phyloP scores from a whole-genome alignment of 1,140 invertebrate species.

The Coelopa frigida region DNA sequence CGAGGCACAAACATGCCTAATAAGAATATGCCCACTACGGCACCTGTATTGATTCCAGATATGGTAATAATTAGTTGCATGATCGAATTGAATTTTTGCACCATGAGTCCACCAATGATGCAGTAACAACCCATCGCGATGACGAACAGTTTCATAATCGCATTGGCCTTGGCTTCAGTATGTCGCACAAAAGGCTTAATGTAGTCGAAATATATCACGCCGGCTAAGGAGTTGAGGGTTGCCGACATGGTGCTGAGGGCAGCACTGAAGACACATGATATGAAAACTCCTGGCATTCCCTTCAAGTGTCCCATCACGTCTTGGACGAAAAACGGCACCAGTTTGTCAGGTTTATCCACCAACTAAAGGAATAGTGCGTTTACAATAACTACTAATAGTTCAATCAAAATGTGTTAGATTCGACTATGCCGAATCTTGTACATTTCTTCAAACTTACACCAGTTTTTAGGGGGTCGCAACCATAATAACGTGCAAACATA shows the following conservation, averaged over 20 bases:
- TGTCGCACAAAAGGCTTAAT: conserved; percentile 51
- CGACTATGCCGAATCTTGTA: no score
- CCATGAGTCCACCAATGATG: conserved; percentile 54
- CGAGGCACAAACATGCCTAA: conserved; percentile 65
- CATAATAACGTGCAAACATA: conserved; percentile 63
- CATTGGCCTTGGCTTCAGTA: conserved; percentile 52
- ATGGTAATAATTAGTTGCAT: conserved; percentile 56
- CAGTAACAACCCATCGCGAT: conserved; percentile 52
- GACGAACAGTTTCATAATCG: conserved; percentile 56
- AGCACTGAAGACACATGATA: conserved; percentile 58
- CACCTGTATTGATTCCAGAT: conserved; percentile 56
- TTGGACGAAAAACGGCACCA: conserved; percentile 55
- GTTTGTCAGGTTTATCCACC: conserved; percentile 48
- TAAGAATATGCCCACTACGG: conserved; percentile 63
- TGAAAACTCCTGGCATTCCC: conserved; percentile 56
- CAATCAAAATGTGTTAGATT: no score
- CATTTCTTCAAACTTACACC: conserved; percentile 49
- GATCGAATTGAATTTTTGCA: conserved; percentile 55
- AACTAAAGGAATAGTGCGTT: conserved; percentile 19
- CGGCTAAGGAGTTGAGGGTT: conserved; percentile 62
- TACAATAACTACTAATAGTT: not conserved
- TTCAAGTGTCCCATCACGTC: conserved; percentile 48
- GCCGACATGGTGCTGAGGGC: conserved; percentile 62
- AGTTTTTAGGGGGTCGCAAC: conserved; percentile 64
- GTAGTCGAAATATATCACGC: conserved; percentile 64